Evolutionary conservation across 2,888 invertebrate species (phyloP), one percentile per base, ranked within the genome.

Genomic region (Watsonalla cultraria): DNA sequence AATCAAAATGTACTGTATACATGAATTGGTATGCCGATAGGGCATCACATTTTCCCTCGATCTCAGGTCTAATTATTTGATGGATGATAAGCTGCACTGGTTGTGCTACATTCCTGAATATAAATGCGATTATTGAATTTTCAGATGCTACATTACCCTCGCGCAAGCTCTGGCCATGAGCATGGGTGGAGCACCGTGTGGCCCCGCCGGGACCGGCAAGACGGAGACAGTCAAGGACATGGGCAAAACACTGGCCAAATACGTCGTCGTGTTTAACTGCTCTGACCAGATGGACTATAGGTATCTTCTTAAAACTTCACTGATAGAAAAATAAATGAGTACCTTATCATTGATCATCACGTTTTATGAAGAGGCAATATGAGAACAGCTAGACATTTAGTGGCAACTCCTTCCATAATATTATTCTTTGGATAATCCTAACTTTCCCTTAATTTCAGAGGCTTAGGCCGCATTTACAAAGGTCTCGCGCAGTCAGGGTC

Each of bases 201-300:
- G 99, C 0, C 98, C 98, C 2, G 98, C 98, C 0, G 98, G 98
- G n/a, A 99, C 98, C 0, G 99, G 99, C 6, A 99, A 99, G 91
- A 99, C 99, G 0, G 99, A 99, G 88, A 98, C 98, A 0, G 97
- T 97, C 0, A 99, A 99, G 84, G 99, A 99, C 81, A 99, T 99
- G 98, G 98, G 98, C 46, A 97, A 98, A 83, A 98, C 98, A 15
- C 91, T 99, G 46, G 99, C 98, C 45, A 99, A 99, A 89, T 99
- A 98, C 82, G 98, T 98, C 14, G 96, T 97, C 9, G 98, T 98
- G 46, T 98, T 98, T 91, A 99, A 99, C 87, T 98, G 98, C 80
- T 98, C 98, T 0, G 98, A 99, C 91, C 98, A 99, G 92, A 98
- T 99, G 98, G 98, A 99, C 87, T 99, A 98, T 86, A 91, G 93